Percentiles rank a stretch among this genome's conserved stretches.
Evolutionary conservation across 53 echinoderm and acorn worm genomes (phyloP).

Genomic region (Patiria pectinifera): DNA sequence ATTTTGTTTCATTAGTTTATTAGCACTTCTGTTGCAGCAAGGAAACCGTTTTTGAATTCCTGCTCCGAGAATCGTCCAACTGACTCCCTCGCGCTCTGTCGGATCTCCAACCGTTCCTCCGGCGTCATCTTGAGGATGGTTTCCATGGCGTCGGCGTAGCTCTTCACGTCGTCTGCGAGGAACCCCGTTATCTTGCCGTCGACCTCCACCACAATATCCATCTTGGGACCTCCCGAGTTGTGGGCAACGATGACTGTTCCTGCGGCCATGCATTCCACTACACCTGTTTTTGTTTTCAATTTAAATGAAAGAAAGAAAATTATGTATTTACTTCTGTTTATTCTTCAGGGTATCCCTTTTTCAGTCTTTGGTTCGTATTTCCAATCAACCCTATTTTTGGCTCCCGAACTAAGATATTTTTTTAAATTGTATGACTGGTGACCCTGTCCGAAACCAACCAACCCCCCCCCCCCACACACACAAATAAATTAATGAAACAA

Average conservation of each 20-base stretch:
- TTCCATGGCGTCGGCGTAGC: conserved; percentile 93
- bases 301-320: too few species aligned
- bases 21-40: conserved; percentile 72
- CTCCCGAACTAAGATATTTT: too few species aligned
- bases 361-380: too few species aligned
- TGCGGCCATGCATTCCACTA: conserved; percentile 97
- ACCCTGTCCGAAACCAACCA: too few species aligned
- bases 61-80: conserved; percentile 90
- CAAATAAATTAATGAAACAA: too few species aligned
- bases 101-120: conserved; percentile 72
- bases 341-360: too few species aligned
- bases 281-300: conserved; percentile 63
- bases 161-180: conserved; percentile 78
- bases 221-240: conserved; percentile 90
- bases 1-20: conserved; percentile 39
- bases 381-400: too few species aligned
- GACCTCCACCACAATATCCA: conserved; percentile 89
- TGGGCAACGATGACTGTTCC: conserved; percentile 96
- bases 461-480: too few species aligned
- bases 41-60: conserved; percentile 80
- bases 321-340: too few species aligned
- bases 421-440: too few species aligned
- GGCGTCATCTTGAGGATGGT: conserved; percentile 75
- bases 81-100: conserved; percentile 81
- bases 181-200: conserved; percentile 82